Evolutionary conservation across 2,797 vertebrate genomes (phyloP).

Genomic region (Podargus strigoides): DNA sequence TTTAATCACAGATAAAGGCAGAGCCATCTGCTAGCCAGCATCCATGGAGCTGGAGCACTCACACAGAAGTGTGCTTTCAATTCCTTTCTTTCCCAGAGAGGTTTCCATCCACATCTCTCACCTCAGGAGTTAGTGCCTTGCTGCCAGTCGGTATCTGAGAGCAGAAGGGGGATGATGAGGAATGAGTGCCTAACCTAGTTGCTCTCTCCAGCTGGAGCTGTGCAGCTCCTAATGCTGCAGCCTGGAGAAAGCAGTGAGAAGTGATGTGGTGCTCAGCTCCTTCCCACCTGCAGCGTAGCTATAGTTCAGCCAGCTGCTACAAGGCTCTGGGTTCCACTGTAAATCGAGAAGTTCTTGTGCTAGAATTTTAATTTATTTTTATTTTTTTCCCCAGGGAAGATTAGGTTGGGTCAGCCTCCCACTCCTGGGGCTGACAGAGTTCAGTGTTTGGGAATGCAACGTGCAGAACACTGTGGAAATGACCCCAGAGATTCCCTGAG

Average conservation of each 20-base stretch:
- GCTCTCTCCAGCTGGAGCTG: not conserved
- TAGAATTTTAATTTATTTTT: not conserved
- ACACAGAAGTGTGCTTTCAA: not conserved
- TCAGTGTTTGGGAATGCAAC: not conserved
- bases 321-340: not conserved
- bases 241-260: not conserved
- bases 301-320: not conserved
- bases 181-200: not conserved
- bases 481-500: not conserved
- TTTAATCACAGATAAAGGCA: not conserved
- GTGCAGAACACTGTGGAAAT: fast-evolving
- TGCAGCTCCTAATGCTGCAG: not conserved
- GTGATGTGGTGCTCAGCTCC: not conserved
- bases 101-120: not conserved
- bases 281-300: not conserved
- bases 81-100: not conserved
- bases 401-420: not conserved
- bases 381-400: too few relatives aligned
- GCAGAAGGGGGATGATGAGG: not conserved
- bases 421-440: not conserved
- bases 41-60: not conserved
- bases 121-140: not conserved
- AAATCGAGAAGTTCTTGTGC: not conserved
- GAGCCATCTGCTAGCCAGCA: not conserved
- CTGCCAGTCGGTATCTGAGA: not conserved